Base-by-base conservation (phyloP, 2,888 invertebrate genomes). In the Octodonta nipae region DNA sequence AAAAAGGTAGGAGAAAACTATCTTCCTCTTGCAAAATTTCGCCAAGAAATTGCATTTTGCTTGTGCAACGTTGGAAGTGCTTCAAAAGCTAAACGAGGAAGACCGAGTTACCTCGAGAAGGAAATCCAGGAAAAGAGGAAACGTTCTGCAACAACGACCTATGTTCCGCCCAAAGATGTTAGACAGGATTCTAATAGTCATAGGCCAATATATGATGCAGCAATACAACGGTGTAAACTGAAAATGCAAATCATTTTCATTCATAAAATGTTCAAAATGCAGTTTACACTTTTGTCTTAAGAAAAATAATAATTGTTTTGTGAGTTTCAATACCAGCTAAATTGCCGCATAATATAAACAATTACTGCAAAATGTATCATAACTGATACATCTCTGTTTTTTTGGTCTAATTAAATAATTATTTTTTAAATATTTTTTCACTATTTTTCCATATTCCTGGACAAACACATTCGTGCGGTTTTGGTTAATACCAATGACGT, bases 301-400 rank as follows among this genome's bases (percentile, higher is more conserved):
- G 10, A 16, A 34, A 34, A 34, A 30, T 30, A 29, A 30, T 16
- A 26, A 34, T 26, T 29, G 34, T 34, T 34, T 34, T 15, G 6
- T 26, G 2, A 13, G 13, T 24, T 33, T 33, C 26, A 27, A 33
- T 33, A 33, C 16, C 10, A 13, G 7, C 8, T 33, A 13, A 27
- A 12, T 22, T 10, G 11, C 13, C 16, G 17, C 5, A 17, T 8
- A 6, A 6, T 6, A 17, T 17, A 17, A 6, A 17, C 17, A 5
- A 8, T 8, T 17, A 17, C 17, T 17, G 17, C 17, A 17, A 5
- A 17, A 17, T 17, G 17, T 17, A 17, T 5, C 17, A 17, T 5
- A 17, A 6, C 8, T 17, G 17, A 17, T 17, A 17, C 17, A 17
- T 17, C 5, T 17, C 6, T 17, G 8, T 17, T 17, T 17, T 17